Conservation (phyloP, 2,888 invertebrate genomes). For the Chalcosyrphus nemorum region DNA sequence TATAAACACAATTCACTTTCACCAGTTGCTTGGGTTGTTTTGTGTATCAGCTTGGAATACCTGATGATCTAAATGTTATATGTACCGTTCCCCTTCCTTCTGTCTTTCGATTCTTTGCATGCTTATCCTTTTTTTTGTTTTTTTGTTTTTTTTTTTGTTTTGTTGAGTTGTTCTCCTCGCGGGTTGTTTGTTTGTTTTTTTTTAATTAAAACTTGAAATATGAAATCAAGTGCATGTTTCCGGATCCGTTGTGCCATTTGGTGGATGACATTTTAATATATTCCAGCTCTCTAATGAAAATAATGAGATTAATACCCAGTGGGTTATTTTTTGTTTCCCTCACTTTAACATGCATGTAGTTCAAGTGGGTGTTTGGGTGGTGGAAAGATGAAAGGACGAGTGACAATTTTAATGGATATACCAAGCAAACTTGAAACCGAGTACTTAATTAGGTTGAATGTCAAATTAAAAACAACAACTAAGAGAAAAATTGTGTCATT, state of each 20-base stretch:
- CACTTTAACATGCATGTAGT: background rate
- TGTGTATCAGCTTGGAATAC: conserved; percentile 46
- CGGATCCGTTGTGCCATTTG: conserved; percentile 59
- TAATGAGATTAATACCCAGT: conserved; percentile 47
- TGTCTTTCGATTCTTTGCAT: conserved; percentile 28
- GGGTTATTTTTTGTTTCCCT: background rate
- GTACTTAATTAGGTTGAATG: conserved; percentile 1
- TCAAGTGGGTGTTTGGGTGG: background rate
- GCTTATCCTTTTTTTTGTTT: conserved; percentile 23
- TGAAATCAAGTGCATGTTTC: conserved; percentile 66
- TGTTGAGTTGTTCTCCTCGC: background rate
- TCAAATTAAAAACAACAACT: conserved; percentile 15
- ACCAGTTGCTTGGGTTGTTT: conserved; percentile 64
- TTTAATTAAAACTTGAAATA: conserved; percentile 68
- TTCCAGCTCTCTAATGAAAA: conserved; percentile 37
- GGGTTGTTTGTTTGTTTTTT: background rate
- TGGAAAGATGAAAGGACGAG: background rate
- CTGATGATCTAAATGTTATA: conserved; percentile 38
- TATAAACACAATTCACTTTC: conserved; percentile 62
- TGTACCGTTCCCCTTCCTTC: background rate
- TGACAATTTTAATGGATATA: background rate
- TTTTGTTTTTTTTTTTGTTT: background rate
- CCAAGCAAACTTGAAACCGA: background rate
- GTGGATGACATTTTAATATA: conserved; percentile 60
- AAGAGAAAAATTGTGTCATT: background rate